Conservation (phyloP, 2,113 vertebrate genomes). For the Anguilla japonica region DNA sequence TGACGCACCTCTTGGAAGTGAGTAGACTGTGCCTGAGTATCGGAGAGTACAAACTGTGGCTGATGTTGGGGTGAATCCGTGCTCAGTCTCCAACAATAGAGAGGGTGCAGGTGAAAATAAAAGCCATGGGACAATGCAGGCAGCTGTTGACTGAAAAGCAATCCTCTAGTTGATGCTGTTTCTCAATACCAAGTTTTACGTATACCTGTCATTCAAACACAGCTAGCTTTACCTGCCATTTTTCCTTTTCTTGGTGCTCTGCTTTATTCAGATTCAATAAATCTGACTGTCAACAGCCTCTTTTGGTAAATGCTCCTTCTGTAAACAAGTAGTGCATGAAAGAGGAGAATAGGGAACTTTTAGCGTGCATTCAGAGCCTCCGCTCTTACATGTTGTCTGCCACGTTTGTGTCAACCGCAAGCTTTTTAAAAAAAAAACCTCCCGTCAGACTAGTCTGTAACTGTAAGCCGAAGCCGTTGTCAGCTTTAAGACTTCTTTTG, state of each 20-base stretch:
- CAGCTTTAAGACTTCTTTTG: not conserved
- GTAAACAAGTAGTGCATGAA: not conserved
- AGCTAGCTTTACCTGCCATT: not conserved
- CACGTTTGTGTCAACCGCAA: not conserved
- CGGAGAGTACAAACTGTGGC: not conserved
- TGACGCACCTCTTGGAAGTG: constrained; percentile 9
- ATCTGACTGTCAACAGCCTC: constrained; percentile 9
- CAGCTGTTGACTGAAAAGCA: constrained; percentile 18
- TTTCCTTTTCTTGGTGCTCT: not conserved
- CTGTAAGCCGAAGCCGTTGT: not conserved
- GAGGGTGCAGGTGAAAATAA: not conserved
- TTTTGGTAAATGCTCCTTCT: not conserved
- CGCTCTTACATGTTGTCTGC: too few species aligned
- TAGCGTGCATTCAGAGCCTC: not conserved
- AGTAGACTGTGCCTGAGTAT: not conserved
- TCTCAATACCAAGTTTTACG: not conserved
- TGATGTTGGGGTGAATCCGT: not conserved
- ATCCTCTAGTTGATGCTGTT: not conserved
- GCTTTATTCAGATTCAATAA: constrained; percentile 1
- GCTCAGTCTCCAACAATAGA: not conserved
- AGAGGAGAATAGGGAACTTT: not conserved
- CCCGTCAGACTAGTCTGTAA: not conserved
- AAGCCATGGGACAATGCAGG: not conserved
- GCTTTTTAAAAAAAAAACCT: not conserved
- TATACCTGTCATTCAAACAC: not conserved